Evolutionary conservation across 2,113 vertebrate genomes (phyloP).

Genomic region (Bungarus multicinctus): DNA sequence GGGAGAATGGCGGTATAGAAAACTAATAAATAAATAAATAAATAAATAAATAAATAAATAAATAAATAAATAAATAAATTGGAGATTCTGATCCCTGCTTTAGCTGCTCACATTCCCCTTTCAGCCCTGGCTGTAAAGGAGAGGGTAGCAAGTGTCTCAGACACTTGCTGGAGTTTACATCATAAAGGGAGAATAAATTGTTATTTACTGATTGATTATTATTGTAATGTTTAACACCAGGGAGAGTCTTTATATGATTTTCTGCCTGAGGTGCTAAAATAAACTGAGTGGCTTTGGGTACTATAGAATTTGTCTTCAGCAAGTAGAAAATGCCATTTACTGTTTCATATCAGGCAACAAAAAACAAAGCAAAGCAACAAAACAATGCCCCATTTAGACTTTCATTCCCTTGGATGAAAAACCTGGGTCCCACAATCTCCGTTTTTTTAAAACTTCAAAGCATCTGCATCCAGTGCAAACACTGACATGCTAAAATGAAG

Average conservation of each 20-base stretch:
- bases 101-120: neutral
- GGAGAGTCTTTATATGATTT: neutral
- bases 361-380: neutral
- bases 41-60: too few species aligned
- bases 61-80: too few species aligned
- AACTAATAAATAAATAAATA: too few species aligned
- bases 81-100: neutral
- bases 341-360: neutral
- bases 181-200: neutral
- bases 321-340: neutral
- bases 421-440: neutral
- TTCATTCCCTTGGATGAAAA: neutral
- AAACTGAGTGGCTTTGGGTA: neutral
- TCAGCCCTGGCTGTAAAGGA: neutral
- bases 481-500: neutral
- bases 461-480: neutral
- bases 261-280: neutral
- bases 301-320: neutral
- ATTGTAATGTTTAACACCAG: neutral
- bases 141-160: neutral
- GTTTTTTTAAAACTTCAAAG: neutral
- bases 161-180: neutral
- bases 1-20: too few species aligned
- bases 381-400: neutral
- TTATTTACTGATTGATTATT: neutral